Evolutionary conservation across 2,888 invertebrate genomes (phyloP).

Genomic region (Caenorhabditis drosophilae): DNA sequence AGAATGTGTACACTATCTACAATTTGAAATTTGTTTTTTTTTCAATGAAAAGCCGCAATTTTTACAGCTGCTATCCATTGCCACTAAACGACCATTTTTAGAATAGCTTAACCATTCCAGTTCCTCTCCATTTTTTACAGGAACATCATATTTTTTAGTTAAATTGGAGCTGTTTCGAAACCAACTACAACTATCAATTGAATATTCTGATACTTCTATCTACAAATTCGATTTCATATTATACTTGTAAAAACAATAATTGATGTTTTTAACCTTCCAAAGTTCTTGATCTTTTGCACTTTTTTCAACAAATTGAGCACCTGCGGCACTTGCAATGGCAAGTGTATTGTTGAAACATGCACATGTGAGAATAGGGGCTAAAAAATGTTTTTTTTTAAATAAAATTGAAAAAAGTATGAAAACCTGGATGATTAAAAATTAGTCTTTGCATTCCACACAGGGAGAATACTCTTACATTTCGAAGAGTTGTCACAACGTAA

Average conservation of each 20-base stretch:
- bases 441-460: slow-evolving; percentile 86
- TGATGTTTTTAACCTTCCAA: too few relatives aligned
- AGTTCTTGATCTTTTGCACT: slow-evolving; percentile 18
- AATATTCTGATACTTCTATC: slow-evolving; percentile 36
- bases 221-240: too few relatives aligned
- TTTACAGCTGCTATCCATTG: slow-evolving; percentile 53
- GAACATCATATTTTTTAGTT: slow-evolving; percentile 15
- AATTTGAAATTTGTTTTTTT: slow-evolving; percentile 6
- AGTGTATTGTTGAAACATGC: slow-evolving; percentile 76
- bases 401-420: not conserved
- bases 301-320: slow-evolving; percentile 62
- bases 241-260: too few relatives aligned
- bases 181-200: slow-evolving; percentile 29
- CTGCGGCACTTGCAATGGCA: slow-evolving; percentile 77
- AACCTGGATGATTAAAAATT: slow-evolving; percentile 78
- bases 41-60: not conserved
- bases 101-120: slow-evolving; percentile 55
- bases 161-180: slow-evolving; percentile 7
- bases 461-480: slow-evolving; percentile 83
- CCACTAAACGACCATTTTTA: slow-evolving; percentile 48
- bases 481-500: slow-evolving; percentile 80
- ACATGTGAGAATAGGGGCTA: slow-evolving; percentile 76
- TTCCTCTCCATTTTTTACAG: slow-evolving; percentile 37
- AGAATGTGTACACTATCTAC: slow-evolving; percentile 40
- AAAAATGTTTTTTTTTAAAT: not conserved